phyloP scores from a whole-genome alignment of 2,888 invertebrate genomes.

The Ephialtes manifestator region DNA sequence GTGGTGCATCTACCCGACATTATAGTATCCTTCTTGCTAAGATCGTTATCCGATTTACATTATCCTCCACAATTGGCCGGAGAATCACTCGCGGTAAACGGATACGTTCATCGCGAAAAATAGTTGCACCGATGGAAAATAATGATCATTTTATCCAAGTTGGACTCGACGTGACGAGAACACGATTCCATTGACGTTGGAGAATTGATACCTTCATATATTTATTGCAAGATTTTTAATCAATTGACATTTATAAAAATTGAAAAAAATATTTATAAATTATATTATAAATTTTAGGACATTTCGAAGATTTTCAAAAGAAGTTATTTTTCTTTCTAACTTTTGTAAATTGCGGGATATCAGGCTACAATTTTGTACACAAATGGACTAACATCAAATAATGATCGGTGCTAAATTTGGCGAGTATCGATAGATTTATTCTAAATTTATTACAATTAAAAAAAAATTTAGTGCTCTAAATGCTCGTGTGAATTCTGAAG shows the following conservation, averaged over 20 bases:
- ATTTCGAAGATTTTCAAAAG: too few species aligned
- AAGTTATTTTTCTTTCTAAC: too few species aligned
- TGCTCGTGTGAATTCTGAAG: too few species aligned
- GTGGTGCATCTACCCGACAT: conserved; percentile 48
- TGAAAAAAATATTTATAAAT: neutral
- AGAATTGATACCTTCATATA: neutral
- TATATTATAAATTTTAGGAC: too few species aligned
- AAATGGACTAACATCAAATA: too few species aligned
- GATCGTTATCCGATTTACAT: conserved; percentile 74
- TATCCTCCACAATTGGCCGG: conserved; percentile 64
- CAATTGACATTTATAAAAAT: neutral
- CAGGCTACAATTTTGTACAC: too few species aligned
- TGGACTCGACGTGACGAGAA: neutral
- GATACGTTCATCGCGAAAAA: conserved; percentile 60
- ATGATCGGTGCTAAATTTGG: too few species aligned
- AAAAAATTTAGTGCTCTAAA: too few species aligned
- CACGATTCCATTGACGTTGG: neutral
- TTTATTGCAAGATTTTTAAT: neutral
- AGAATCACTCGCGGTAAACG: conserved; percentile 67
- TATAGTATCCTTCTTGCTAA: conserved; percentile 59
- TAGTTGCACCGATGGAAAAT: conserved; percentile 63
- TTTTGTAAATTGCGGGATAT: too few species aligned
- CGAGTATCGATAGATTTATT: too few species aligned
- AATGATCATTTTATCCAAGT: conserved; percentile 36
- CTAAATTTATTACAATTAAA: too few species aligned